Evolutionary conservation across 2,888 invertebrate species (phyloP).

Genomic region (Phania funesta): DNA sequence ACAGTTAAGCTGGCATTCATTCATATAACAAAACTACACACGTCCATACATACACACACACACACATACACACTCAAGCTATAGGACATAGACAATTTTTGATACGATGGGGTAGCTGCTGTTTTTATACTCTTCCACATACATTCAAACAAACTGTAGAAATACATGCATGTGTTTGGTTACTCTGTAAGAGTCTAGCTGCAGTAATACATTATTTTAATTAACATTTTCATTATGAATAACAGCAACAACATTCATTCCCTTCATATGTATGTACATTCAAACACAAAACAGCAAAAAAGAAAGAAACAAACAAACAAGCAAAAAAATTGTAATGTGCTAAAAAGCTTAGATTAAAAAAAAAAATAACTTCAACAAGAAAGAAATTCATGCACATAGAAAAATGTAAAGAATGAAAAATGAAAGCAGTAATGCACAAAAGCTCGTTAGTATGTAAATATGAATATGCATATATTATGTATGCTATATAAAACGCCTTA

Average conservation of each 20-base stretch:
- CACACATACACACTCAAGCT: not conserved
- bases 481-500: slow-evolving; percentile 60
- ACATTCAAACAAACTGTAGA: not conserved
- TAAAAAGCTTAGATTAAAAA: slow-evolving; percentile 73
- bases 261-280: not conserved
- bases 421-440: slow-evolving; percentile 73
- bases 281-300: slow-evolving; percentile 31
- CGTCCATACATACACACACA: not conserved
- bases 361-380: slow-evolving; percentile 28
- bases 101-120: slow-evolving; percentile 25
- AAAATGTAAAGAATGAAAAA: slow-evolving; percentile 77
- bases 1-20: slow-evolving; percentile 60
- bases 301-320: not conserved
- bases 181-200: slow-evolving; percentile 59
- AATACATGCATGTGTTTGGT: slow-evolving; percentile 29
- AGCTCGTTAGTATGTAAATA: slow-evolving; percentile 59
- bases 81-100: slow-evolving; percentile 30
- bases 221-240: slow-evolving; percentile 75
- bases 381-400: slow-evolving; percentile 69
- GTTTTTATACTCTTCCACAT: not conserved
- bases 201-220: slow-evolving; percentile 77
- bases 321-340: not conserved
- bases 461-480: slow-evolving; percentile 51
- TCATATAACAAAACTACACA: slow-evolving; percentile 16
- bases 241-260: slow-evolving; percentile 13